Conservation (phyloP, 2,888 invertebrate genomes). For the Brachyptera putata region DNA sequence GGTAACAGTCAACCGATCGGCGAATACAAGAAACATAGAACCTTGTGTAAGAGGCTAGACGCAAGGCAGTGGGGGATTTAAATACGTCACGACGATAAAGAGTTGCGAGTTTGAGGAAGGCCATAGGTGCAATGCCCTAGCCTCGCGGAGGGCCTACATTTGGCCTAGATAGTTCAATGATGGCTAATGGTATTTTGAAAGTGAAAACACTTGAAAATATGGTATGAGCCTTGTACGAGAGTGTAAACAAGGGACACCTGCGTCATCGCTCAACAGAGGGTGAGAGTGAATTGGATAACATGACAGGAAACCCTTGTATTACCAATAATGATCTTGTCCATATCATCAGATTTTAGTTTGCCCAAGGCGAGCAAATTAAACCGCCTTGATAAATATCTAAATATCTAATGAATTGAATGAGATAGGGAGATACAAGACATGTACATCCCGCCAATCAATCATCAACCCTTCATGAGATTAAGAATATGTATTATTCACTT, state of each 20-base stretch:
- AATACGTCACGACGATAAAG: constrained; percentile 23
- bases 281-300: constrained; percentile 17
- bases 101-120: constrained; percentile 43
- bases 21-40: background rate
- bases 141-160: constrained; percentile 47
- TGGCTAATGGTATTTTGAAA: constrained; percentile 9
- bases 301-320: too few species aligned
- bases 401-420: too few species aligned
- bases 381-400: too few species aligned
- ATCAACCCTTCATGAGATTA: too few species aligned
- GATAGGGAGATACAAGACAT: too few species aligned
- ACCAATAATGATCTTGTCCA: too few species aligned
- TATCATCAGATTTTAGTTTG: too few species aligned
- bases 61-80: constrained; percentile 13
- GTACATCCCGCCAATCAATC: too few species aligned
- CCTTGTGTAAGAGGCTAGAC: constrained; percentile 22
- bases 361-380: too few species aligned
- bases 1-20: background rate
- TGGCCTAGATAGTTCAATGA: constrained; percentile 46
- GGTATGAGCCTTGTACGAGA: constrained; percentile 33
- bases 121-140: constrained; percentile 59
- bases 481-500: too few species aligned
- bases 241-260: constrained; percentile 28
- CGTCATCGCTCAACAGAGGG: constrained; percentile 6
- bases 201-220: constrained; percentile 21